A percentile compares a stretch with the other conserved stretches of the same genome.
Conservation (phyloP, 2,888 invertebrate genomes). For the Harpalus rufipes region DNA sequence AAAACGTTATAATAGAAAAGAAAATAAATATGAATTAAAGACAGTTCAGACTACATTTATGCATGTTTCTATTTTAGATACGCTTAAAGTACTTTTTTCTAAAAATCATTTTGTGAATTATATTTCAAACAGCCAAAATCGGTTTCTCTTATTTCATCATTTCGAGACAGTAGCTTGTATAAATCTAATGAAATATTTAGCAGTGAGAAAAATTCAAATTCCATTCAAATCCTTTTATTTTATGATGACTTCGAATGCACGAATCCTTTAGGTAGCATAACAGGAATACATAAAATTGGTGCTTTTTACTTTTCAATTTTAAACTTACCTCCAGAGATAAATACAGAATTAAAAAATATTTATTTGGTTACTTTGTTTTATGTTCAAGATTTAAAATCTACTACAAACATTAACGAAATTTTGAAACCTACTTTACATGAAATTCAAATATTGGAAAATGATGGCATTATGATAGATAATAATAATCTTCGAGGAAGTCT, state of each 20-base stretch:
- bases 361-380: neutral
- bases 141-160: neutral
- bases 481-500: too few species aligned
- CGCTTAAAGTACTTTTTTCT: neutral
- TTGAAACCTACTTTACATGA: neutral
- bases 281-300: constrained; percentile 6
- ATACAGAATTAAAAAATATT: neutral
- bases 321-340: neutral
- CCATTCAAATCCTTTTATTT: constrained; percentile 8
- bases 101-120: neutral
- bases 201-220: neutral
- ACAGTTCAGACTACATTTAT: constrained; percentile 9
- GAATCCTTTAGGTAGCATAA: neutral
- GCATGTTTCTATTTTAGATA: constrained; percentile 7
- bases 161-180: constrained; percentile 1
- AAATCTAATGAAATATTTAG: neutral
- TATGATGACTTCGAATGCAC: neutral
- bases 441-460: constrained; percentile 2
- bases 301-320: neutral
- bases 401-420: neutral
- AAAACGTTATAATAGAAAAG: neutral
- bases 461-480: neutral
- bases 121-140: neutral
- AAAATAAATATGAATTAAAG: constrained; percentile 7
- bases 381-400: neutral